A percentile compares a stretch with the other conserved stretches of the same genome.
phyloP scores from a whole-genome alignment of 2,797 vertebrate species.

The Notolabrus celidotus region DNA sequence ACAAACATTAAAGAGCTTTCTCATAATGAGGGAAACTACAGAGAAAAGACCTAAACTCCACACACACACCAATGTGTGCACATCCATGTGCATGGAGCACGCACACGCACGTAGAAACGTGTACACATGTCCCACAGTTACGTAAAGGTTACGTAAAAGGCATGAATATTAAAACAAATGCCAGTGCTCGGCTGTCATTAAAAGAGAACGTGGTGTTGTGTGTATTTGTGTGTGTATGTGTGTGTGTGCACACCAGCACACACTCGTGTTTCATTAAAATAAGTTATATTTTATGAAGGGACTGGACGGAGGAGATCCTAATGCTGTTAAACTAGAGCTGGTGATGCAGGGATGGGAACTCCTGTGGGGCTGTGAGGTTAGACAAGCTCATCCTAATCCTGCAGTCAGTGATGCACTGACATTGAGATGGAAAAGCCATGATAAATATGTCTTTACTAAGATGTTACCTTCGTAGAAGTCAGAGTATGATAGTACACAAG shows the following conservation, averaged over 20 bases:
- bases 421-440: slow-evolving; percentile 22
- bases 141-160: slow-evolving; percentile 85
- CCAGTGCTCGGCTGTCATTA: slow-evolving; percentile 69
- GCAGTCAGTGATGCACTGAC: slow-evolving; percentile 31
- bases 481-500: too few relatives aligned
- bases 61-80: slow-evolving; percentile 31
- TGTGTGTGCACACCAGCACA: slow-evolving; percentile 19
- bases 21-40: slow-evolving; percentile 85
- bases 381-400: slow-evolving; percentile 24
- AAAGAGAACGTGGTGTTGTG: slow-evolving; percentile 49
- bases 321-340: slow-evolving; percentile 54
- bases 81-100: slow-evolving; percentile 16
- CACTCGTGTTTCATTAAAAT: slow-evolving; percentile 55
- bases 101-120: slow-evolving; percentile 42
- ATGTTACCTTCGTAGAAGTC: too few relatives aligned
- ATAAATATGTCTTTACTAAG: not conserved
- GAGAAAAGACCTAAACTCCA: slow-evolving; percentile 76
- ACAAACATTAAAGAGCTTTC: slow-evolving; percentile 84
- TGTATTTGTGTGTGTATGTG: slow-evolving; percentile 13
- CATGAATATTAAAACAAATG: slow-evolving; percentile 83
- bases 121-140: slow-evolving; percentile 73
- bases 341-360: slow-evolving; percentile 55
- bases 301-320: slow-evolving; percentile 55
- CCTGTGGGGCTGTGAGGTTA: slow-evolving; percentile 46
- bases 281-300: slow-evolving; percentile 66